phyloP scores from a whole-genome alignment of 2,797 vertebrate genomes.

The Takifugu rubripes region DNA sequence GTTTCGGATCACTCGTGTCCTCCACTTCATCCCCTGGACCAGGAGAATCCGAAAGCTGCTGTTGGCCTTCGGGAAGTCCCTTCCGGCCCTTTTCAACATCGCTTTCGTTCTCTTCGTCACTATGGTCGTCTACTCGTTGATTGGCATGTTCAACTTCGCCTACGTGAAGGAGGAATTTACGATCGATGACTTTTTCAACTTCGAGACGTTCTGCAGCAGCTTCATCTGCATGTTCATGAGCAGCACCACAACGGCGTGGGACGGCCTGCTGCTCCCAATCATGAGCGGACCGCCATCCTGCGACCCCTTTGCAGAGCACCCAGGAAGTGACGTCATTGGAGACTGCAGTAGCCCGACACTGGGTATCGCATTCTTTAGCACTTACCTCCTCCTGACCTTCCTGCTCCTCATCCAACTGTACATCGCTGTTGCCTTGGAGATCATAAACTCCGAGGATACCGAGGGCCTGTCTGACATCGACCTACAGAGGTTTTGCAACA shows the following conservation, averaged over 20 bases:
- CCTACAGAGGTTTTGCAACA: constrained; percentile 91
- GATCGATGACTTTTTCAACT: constrained; percentile 87
- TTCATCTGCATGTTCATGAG: constrained; percentile 85
- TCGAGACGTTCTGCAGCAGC: constrained; percentile 90
- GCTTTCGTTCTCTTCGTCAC: constrained; percentile 86
- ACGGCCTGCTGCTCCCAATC: constrained; percentile 78
- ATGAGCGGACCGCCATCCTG: constrained; percentile 82
- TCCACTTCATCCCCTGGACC: constrained; percentile 78
- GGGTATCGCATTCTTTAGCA: constrained; percentile 85
- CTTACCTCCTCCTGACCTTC: constrained; percentile 84
- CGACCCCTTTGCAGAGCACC: constrained; percentile 73
- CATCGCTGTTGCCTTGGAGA: constrained; percentile 88
- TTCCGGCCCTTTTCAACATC: constrained; percentile 92
- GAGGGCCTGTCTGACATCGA: constrained; percentile 82
- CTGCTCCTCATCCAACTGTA: constrained; percentile 90
- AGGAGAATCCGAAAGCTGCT: constrained; percentile 84
- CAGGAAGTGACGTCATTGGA: constrained; percentile 68
- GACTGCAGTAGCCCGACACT: constrained; percentile 79
- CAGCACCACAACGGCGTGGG: constrained; percentile 82
- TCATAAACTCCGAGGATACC: constrained; percentile 82
- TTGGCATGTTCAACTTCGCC: constrained; percentile 89
- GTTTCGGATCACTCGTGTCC: constrained; percentile 79
- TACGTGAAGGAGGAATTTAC: constrained; percentile 76
- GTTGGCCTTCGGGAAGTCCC: constrained; percentile 87
- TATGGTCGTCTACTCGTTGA: constrained; percentile 90